Evolutionary conservation across 2,797 vertebrate genomes (phyloP), one percentile per base, ranked within the genome.

Genomic region (Bufotes viridis): DNA sequence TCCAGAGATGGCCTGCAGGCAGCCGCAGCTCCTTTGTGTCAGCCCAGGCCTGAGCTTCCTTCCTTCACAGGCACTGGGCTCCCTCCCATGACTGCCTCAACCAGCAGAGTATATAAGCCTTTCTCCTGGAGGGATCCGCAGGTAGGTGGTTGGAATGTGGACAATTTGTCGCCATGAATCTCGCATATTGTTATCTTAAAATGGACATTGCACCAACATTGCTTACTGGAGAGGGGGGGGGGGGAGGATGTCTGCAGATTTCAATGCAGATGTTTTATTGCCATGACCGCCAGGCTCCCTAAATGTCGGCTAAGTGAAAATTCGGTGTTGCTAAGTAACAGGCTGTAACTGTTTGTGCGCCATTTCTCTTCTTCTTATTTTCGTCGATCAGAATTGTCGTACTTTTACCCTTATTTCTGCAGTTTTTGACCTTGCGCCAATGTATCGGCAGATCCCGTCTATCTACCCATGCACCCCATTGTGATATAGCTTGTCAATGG

Each of bases 141-240:
- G 87, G 87, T 88, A 88, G 63, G 87, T 84, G 87, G 87, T 78
- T 57, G 26, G 14, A 78, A 61, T 14, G 3, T 58, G 13, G 61
- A 61, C 57, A 26, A 34, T 70, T 70, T 51, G 42, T 42, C 12
- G 29, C 72, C 42, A 51, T 75, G 22, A 75, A 20, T 75, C 20
- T 5, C 72, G 29, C n/a, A 74, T 42, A 42, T 65, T 49, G 42
- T 18, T 74, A 22, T 22, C 4, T 69, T 29, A 74, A 1, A 15
- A 17, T 18, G 53, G 6, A 60, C 74, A 76, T 76, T 58, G 57
- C 78, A 60, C 78, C 57, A 34, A 22, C 55, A 61, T 24, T 53
- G 20, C 55, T 53, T 53, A 55, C 4, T 53, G 24, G 14, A 51
- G 51, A n/a, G 13, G 22, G 6, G 10, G 22, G 78, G 11, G 6